These are phyloP conservation scores for Trichonephila clavipes DNA, from an alignment of 1,140 invertebrate species.

Conservation along the genomic window DNA sequence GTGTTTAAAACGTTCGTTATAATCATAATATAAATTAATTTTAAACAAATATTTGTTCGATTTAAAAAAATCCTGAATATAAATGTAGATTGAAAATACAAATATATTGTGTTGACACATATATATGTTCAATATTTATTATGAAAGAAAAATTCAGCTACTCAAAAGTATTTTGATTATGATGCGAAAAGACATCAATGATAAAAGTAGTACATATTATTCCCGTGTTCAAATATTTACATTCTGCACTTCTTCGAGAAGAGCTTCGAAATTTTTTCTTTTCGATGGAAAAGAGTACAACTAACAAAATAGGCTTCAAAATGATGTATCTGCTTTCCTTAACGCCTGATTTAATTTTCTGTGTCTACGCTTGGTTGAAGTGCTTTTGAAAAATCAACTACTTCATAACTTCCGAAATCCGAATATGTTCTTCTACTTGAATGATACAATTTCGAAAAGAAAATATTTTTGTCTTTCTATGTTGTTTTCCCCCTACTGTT, in stretches of 20 bases:
- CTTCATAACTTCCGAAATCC: conserved; percentile 36
- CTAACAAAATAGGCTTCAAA: background rate
- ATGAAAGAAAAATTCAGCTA: too few species aligned
- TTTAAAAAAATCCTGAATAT: too few species aligned
- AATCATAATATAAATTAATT: too few species aligned
- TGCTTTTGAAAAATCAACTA: conserved; percentile 34
- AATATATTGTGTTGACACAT: too few species aligned
- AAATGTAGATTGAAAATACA: too few species aligned
- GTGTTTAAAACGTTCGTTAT: too few species aligned
- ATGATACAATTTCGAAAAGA: background rate
- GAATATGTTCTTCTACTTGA: background rate
- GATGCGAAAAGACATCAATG: background rate
- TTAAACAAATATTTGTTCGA: too few species aligned
- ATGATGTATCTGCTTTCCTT: conserved; percentile 2
- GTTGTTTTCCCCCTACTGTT: background rate
- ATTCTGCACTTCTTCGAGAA: background rate
- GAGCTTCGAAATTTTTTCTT: background rate
- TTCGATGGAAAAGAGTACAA: background rate
- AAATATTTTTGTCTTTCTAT: background rate
- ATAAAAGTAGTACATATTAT: background rate
- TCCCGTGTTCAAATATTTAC: background rate
- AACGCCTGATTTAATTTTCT: conserved; percentile 43
- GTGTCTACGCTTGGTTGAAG: conserved; percentile 18
- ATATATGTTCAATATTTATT: too few species aligned
- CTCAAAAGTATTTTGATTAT: background rate